Percentiles rank a stretch among this genome's conserved stretches.
Evolutionary conservation across 2,888 invertebrate genomes (phyloP).

Genomic region (Adelognathus sp.): DNA sequence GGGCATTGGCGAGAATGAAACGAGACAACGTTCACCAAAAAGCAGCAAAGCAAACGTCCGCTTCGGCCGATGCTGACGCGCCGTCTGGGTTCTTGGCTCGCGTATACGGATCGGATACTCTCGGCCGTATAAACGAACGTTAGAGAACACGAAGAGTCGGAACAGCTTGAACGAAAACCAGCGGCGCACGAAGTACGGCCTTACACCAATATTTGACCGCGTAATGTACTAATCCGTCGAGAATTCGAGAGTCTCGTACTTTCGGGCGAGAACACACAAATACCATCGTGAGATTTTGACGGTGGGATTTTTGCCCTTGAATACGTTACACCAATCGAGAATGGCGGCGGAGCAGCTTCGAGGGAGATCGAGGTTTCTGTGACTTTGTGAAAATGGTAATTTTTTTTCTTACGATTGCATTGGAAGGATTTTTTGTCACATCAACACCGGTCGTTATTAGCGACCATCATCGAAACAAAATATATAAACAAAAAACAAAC

Average conservation of each 20-base stretch:
- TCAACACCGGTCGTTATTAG: no score
- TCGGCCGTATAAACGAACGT: conserved; percentile 31
- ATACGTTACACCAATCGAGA: not conserved
- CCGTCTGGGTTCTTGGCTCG: conserved; percentile 47
- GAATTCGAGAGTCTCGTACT: conserved; percentile 9
- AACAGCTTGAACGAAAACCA: conserved; percentile 65
- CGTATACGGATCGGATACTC: conserved; percentile 27
- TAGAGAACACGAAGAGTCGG: conserved; percentile 63
- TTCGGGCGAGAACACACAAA: conserved; percentile 4
- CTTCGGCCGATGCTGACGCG: conserved; percentile 52
- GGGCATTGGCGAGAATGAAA: conserved; percentile 4
- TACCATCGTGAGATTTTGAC: not conserved
- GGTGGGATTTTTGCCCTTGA: not conserved
- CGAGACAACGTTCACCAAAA: conserved; percentile 9
- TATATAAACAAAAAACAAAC: no score
- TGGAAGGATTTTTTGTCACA: no score
- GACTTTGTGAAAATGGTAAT: no score
- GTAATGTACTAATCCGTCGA: conserved; percentile 65
- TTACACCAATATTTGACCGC: conserved; percentile 71
- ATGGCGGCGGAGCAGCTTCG: not conserved
- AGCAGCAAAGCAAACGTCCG: not conserved
- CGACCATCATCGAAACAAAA: no score
- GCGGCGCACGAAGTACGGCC: conserved; percentile 13
- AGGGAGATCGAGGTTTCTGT: no score
- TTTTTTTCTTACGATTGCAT: not conserved